phyloP scores from a whole-genome alignment of 2,113 vertebrate genomes.

The Oryzias curvinotus region DNA sequence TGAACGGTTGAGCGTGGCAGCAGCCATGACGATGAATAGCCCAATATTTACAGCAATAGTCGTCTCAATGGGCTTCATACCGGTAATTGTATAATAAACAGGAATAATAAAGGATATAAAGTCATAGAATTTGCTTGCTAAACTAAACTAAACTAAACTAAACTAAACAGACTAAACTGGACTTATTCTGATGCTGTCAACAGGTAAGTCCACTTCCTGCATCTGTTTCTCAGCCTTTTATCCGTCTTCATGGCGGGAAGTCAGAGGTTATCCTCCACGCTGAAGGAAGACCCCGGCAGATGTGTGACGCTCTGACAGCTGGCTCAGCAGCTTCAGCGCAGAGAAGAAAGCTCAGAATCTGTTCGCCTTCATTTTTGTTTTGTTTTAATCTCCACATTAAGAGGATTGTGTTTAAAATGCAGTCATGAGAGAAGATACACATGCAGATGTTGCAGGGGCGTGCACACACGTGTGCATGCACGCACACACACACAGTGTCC shows the following conservation, averaged over 20 bases:
- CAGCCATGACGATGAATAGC: too few species aligned
- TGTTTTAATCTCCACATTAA: conserved; percentile 54
- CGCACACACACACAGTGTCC: conserved; percentile 1
- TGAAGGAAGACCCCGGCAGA: not conserved
- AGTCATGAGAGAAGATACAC: conserved; percentile 19
- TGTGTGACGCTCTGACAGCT: not conserved
- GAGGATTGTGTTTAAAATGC: conserved; percentile 57
- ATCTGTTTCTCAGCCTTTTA: not conserved
- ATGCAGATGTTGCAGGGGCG: conserved; percentile 39
- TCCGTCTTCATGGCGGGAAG: not conserved
- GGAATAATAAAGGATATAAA: too few species aligned
- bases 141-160: too few species aligned
- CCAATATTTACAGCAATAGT: too few species aligned
- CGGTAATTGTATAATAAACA: too few species aligned
- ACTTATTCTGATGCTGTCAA: not conserved
- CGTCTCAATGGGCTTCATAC: too few species aligned
- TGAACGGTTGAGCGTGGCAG: too few species aligned
- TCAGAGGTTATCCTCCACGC: not conserved
- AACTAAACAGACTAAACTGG: not conserved
- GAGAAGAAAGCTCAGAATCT: conserved; percentile 19
- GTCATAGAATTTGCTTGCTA: too few species aligned
- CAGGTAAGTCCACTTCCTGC: not conserved
- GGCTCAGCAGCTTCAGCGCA: conserved; percentile 17
- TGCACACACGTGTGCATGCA: not conserved
- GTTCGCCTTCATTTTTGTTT: conserved; percentile 28